Base-by-base conservation (phyloP, 2,888 invertebrate species). In the Drosophila multiciliata region DNA sequence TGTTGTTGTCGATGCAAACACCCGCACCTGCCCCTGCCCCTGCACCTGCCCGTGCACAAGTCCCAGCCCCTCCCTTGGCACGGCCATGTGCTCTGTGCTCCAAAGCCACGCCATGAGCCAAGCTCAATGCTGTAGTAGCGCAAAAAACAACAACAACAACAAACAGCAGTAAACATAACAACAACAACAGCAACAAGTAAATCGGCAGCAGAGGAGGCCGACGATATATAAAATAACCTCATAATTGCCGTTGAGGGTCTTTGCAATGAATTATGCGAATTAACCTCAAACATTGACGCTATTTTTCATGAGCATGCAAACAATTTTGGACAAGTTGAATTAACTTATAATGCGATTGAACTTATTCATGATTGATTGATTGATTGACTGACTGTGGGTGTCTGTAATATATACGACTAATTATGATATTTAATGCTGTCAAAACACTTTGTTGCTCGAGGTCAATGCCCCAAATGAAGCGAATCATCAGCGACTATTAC, bases 191-290 rank as follows among this genome's bases (percentile, higher is more conserved):
- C 50, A 67, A 20, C 62, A 29, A 54, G n/a, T 45, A 63, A 66
- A 62, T 62, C 66, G 66, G 38, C 72, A 66, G 66, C 79, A 58
- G 73, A 77, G 71, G 84, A 83, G 87, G 84, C 78, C 76, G 75
- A 55, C 75, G 23, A 62, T 68, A 72, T 78, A 67, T 75, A 83
- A 89, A 89, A 86, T 85, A 86, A 86, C 88, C 90, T 86, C 86
- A 86, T 86, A 86, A 86, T 89, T 86, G 88, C 83, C 90, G 73
- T 78, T 82, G 86, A 86, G 86, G 86, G 86, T 80, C 86, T 87
- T 86, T 86, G 86, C 86, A 89, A 86, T 89, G 86, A 86, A 89
- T 86, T 89, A 88, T 87, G 86, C 88, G 90, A 89, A 85, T 85
- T 86, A 86, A 87, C 86, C 86, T 86, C 80, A 88, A 89, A 89